phyloP scores from a whole-genome alignment of 2,797 vertebrate genomes.

The Poliocrania exsul region DNA sequence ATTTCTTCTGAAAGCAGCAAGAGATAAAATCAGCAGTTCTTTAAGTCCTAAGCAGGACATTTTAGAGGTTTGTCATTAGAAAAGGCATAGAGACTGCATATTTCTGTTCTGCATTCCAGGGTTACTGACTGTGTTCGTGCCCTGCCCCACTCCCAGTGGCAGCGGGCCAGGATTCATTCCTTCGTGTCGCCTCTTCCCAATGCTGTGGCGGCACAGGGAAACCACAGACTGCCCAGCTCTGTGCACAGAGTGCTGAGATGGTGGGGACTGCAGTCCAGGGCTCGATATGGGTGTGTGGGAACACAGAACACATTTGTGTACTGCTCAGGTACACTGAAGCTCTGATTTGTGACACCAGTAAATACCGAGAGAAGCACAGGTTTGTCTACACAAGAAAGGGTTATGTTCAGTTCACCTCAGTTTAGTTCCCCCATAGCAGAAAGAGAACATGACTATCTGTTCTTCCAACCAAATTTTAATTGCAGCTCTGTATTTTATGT shows the following conservation, averaged over 20 bases:
- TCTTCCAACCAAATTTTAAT: neutral
- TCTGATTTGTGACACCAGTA: neutral
- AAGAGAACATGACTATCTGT: neutral
- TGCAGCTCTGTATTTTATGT: neutral
- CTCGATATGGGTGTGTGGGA: neutral
- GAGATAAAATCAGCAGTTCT: neutral
- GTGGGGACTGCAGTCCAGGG: neutral
- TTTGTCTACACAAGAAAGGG: neutral
- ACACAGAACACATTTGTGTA: accelerated
- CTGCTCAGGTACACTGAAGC: neutral
- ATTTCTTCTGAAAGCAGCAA: neutral
- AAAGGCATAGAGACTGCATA: neutral
- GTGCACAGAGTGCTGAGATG: neutral
- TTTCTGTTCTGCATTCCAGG: neutral
- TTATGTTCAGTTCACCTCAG: neutral
- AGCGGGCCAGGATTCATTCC: neutral
- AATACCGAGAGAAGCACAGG: neutral
- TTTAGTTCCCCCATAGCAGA: neutral
- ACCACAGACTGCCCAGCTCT: neutral
- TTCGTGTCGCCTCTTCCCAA: accelerated
- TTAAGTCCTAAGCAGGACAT: neutral
- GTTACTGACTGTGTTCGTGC: accelerated
- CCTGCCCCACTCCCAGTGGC: accelerated
- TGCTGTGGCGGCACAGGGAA: neutral
- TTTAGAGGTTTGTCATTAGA: neutral